Conservation (phyloP, 1,140 invertebrate genomes). For the Zophobas morio region DNA sequence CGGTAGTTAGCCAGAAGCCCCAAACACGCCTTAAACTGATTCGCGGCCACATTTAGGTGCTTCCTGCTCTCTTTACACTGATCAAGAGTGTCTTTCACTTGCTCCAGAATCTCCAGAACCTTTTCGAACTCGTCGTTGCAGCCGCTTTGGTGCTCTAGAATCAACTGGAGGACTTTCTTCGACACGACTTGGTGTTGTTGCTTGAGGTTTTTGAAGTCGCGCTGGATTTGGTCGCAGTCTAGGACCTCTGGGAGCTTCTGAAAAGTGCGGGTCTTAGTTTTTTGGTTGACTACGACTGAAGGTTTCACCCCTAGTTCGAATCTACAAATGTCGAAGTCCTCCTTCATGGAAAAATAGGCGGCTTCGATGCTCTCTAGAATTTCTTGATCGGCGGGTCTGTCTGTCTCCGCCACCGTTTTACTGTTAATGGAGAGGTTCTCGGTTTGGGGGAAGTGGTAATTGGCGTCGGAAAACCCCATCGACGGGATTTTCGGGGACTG, state of each 20-base stretch:
- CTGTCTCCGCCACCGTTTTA: slow-evolving; percentile 66
- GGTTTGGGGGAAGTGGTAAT: slow-evolving; percentile 66
- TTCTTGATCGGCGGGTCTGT: slow-evolving; percentile 79
- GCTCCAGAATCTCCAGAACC: slow-evolving; percentile 83
- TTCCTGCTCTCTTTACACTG: slow-evolving; percentile 80
- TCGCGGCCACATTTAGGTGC: slow-evolving; percentile 81
- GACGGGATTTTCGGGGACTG: slow-evolving; percentile 71
- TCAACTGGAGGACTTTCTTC: slow-evolving; percentile 91
- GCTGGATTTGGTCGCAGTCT: slow-evolving; percentile 78
- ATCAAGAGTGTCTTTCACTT: slow-evolving; percentile 79
- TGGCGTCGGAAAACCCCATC: slow-evolving; percentile 71
- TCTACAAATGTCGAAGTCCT: slow-evolving; percentile 76
- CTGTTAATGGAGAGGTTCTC: slow-evolving; percentile 64
- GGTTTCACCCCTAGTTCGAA: slow-evolving; percentile 76
- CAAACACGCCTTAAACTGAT: slow-evolving; percentile 88
- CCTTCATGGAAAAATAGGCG: slow-evolving; percentile 76
- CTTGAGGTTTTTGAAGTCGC: slow-evolving; percentile 77
- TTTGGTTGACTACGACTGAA: background rate
- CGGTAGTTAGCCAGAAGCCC: slow-evolving; percentile 90
- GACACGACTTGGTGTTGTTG: slow-evolving; percentile 89
- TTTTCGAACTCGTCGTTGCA: slow-evolving; percentile 89
- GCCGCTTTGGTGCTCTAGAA: slow-evolving; percentile 88
- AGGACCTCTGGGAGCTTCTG: slow-evolving; percentile 77
- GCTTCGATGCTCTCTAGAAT: slow-evolving; percentile 81
- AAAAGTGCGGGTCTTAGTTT: slow-evolving; percentile 42